These are phyloP conservation scores for Serilophus lunatus DNA, from an alignment of 2,113 vertebrate genomes.

Conservation along the genomic window DNA sequence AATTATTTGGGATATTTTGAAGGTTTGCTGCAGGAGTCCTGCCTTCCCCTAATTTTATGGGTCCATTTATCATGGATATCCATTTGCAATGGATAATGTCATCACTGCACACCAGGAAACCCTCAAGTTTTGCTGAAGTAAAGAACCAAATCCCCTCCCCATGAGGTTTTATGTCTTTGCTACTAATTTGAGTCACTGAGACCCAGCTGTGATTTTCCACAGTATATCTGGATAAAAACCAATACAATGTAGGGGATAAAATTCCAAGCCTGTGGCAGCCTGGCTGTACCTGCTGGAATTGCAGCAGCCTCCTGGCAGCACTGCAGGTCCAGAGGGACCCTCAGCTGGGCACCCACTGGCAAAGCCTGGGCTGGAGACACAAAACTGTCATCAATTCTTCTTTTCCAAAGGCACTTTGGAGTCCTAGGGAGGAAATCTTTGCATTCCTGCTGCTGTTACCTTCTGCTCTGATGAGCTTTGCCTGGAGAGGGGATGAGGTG, in stretches of 20 bases:
- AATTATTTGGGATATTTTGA: fast-evolving
- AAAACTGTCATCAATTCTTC: not conserved
- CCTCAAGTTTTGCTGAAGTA: not conserved
- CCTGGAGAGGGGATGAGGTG: not conserved
- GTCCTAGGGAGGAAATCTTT: not conserved
- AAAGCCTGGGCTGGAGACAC: not conserved
- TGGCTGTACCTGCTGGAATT: not conserved
- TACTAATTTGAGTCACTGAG: not conserved
- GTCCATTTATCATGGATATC: not conserved
- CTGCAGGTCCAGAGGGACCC: not conserved
- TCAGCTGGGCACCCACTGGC: not conserved
- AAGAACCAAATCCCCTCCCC: not conserved
- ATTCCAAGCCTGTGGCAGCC: not conserved
- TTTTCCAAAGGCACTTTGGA: not conserved
- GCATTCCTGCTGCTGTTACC: not conserved
- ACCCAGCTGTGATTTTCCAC: not conserved
- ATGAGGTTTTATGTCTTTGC: not conserved
- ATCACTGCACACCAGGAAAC: not conserved
- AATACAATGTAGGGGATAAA: not conserved
- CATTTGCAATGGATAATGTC: not conserved
- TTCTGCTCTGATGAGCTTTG: not conserved
- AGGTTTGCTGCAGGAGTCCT: not conserved
- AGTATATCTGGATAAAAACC: not conserved
- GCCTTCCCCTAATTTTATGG: not conserved
- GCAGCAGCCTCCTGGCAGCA: not conserved